Evolutionary conservation across 2,113 vertebrate species (phyloP).

Genomic region (Lophotis ruficrista): DNA sequence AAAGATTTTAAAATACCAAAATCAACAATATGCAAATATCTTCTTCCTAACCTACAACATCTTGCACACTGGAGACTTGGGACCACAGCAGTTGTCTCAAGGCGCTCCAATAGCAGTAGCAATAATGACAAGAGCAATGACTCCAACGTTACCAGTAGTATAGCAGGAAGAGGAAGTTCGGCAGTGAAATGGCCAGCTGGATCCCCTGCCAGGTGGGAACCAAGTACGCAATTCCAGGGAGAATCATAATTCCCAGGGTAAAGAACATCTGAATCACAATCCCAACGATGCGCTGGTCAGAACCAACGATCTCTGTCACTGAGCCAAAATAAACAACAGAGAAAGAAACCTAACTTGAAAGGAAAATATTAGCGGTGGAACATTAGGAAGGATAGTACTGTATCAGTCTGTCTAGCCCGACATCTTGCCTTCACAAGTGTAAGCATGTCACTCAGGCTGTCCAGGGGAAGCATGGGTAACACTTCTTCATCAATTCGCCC

Average conservation of each 20-base stretch:
- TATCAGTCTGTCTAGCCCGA: neutral
- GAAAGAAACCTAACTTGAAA: neutral
- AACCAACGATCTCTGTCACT: constrained; percentile 96
- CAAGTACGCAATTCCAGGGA: constrained; percentile 92
- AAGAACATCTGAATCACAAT: constrained; percentile 93
- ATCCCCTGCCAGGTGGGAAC: constrained; percentile 90
- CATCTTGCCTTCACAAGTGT: neutral
- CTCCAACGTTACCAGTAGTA: constrained; percentile 89
- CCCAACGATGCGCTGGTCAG: constrained; percentile 88
- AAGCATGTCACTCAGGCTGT: neutral
- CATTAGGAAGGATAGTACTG: neutral
- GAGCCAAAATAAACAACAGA: constrained; percentile 28
- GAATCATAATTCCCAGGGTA: constrained; percentile 89
- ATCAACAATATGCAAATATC: neutral
- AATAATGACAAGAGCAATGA: neutral
- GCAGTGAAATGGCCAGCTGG: constrained; percentile 87
- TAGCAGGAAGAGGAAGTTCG: constrained; percentile 89
- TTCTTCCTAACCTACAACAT: neutral
- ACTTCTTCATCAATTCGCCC: neutral
- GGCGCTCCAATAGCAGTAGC: neutral
- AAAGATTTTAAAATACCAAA: neutral
- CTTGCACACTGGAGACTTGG: neutral
- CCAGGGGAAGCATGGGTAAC: accelerated
- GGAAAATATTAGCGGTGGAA: neutral
- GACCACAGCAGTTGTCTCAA: neutral